Base-by-base conservation (phyloP, 2,797 vertebrate species). In the Aldrovandia affinis region DNA sequence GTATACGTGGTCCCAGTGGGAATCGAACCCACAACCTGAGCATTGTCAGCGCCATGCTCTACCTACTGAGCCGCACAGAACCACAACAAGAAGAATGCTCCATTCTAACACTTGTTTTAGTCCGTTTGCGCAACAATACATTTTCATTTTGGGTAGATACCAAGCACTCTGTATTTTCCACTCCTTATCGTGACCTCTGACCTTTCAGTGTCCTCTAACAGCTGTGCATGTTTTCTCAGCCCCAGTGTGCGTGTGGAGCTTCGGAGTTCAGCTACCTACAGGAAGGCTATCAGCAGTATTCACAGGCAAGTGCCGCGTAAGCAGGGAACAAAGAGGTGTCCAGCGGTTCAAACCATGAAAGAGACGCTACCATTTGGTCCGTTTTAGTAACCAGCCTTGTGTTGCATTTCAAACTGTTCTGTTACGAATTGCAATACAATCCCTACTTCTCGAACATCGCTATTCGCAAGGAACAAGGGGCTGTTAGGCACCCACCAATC, bases 191-290 rank as follows among this genome's bases (percentile, higher is more conserved):
- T 30, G 15, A 82, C 9, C 30, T 30, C 20, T 47, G 10, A 28
- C n/a, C 2, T 28, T 7, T 52, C 15, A 68, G 33, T 1, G 39
- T 89, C 25, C 12, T 8, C 59, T 86, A 57, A 88, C 63, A 3
- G 0, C 28, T 25, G 7, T 28, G 28, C 14, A 22, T 82, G 86
- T 78, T 47, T 15, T 88, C 81, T 82, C 86, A 98, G 97, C 95
- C 97, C 77, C 97, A 95, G 84, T 96, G 95, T 83, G 93, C 94
- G 70, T 97, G 98, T 84, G 96, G 96, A 83, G 94, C 96, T 86
- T 95, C 97, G 7, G 98, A 99, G 87, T 99, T 97, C 89, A 96
- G 93, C 90, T 99, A 97, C 81, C 90, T 98, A 15, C 97, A 99
- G 85, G 98, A 99, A 80, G 97, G 97, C 73, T 99, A 97, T 78